Evolutionary conservation across 2,113 vertebrate genomes (phyloP), one percentile per base, ranked within the genome.

Genomic region (Psephotus haematonotus): DNA sequence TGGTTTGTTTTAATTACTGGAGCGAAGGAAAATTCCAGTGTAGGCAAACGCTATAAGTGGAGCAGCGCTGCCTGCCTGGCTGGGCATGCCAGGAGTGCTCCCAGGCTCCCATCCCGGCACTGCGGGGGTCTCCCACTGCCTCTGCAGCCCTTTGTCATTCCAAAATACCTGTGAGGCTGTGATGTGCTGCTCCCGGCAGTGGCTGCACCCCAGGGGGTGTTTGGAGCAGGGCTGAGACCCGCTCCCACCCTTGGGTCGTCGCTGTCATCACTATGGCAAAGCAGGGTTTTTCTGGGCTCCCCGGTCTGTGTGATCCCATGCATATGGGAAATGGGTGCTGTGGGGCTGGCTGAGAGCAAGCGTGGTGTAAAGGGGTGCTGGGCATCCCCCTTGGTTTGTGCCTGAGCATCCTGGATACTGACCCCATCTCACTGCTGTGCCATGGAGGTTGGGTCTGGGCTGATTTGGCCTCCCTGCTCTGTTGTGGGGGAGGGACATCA

Each of bases 231-330:
- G 31, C 69, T 50, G 59, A 37, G 59, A 46, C 53, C 63, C 8
- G 6, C 33, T 52, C 63, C 74, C 89, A 20, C 44, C 24, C 49
- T 43, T 5, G 2, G 62, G 43, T 44, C 74, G 5, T 13, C 47
- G 41, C 29, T 13, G 18, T 89, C 62, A 10, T 7, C 4, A 1
- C 60, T 3, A 1, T 0, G 6, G 47, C 68, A 27, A 20, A 83
- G 33, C 1, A 28, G 41, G 44, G 29, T 2, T 41, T 81, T 46
- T 39, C 25, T 17, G 41, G 52, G 1, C 4, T 7, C 63, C 20
- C 37, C 0, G 2, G 1, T 37, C 74, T 2, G 23, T 8, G 46
- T 23, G 81, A n/a, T 65, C 62, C 50, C 0, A 0, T 14, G 20
- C 29, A 19, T 46, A 46, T 19, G 39, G 37, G 33, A 44, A 11